Conservation (phyloP, 2,113 vertebrate species). For the Bos indicus region DNA sequence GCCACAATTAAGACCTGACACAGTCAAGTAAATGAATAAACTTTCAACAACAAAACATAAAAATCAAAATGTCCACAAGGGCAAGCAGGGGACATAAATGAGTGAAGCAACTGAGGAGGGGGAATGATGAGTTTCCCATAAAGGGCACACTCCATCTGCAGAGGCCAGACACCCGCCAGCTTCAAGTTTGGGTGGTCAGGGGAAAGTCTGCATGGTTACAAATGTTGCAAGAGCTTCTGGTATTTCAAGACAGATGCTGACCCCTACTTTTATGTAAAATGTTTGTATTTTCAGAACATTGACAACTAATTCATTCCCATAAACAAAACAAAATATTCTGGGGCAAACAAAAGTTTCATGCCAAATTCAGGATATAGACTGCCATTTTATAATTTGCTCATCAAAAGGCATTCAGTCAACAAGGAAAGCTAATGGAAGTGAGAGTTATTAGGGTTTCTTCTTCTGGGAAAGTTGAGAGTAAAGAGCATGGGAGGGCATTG, state of each 20-base stretch:
- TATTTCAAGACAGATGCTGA: not conserved
- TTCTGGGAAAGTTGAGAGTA: not conserved
- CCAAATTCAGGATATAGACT: not conserved
- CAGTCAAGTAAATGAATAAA: not conserved
- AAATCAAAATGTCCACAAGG: not conserved
- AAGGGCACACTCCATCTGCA: not conserved
- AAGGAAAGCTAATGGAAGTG: not conserved
- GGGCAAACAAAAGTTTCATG: not conserved
- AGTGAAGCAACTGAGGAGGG: not conserved
- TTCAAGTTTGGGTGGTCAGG: not conserved
- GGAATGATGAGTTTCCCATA: rapidly evolving
- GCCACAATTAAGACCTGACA: not conserved
- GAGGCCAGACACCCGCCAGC: not conserved
- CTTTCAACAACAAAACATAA: not conserved
- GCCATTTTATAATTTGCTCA: not conserved
- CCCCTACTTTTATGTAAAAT: not conserved
- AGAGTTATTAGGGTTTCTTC: not conserved
- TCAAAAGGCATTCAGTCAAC: not conserved
- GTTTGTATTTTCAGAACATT: not conserved
- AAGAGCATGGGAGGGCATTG: not conserved
- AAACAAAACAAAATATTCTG: not conserved
- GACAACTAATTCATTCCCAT: not conserved
- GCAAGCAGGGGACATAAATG: not conserved
- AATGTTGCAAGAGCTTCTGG: not conserved
- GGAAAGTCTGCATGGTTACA: not conserved